Percentiles rank a stretch among this genome's conserved stretches.
Conservation (phyloP, 2,888 invertebrate species). For the Drosophila formosana region DNA sequence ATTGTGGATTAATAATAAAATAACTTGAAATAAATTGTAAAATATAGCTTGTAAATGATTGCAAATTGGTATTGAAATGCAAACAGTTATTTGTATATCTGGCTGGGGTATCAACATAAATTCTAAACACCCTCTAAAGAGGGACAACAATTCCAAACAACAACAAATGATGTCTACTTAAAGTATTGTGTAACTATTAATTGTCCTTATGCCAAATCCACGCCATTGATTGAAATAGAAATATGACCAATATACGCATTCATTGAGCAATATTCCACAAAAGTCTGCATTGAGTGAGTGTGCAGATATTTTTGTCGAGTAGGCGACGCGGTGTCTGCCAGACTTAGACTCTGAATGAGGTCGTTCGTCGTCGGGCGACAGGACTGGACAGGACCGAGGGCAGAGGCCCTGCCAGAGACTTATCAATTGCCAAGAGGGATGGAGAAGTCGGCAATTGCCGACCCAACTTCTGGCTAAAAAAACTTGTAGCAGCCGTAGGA, state of each 20-base stretch:
- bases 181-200: conserved; percentile 1
- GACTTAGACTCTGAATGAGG: conserved; percentile 61
- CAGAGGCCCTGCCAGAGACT: conserved; percentile 4
- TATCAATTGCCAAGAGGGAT: background rate
- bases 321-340: conserved; percentile 70
- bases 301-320: conserved; percentile 18
- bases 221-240: conserved; percentile 1
- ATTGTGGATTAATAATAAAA: no score
- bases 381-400: background rate
- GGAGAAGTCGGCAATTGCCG: conserved; percentile 24
- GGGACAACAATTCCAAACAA: no score
- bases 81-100: no score
- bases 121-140: no score
- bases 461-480: conserved; percentile 4
- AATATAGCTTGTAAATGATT: no score
- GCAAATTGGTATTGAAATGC: no score
- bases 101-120: no score
- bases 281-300: conserved; percentile 17
- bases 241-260: conserved; percentile 47
- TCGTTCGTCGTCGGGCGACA: conserved; percentile 40
- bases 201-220: background rate
- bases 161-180: no score
- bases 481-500: background rate
- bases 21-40: no score
- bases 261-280: conserved; percentile 49